phyloP scores from a whole-genome alignment of 2,113 vertebrate genomes.

The Rousettus leschenaultii region DNA sequence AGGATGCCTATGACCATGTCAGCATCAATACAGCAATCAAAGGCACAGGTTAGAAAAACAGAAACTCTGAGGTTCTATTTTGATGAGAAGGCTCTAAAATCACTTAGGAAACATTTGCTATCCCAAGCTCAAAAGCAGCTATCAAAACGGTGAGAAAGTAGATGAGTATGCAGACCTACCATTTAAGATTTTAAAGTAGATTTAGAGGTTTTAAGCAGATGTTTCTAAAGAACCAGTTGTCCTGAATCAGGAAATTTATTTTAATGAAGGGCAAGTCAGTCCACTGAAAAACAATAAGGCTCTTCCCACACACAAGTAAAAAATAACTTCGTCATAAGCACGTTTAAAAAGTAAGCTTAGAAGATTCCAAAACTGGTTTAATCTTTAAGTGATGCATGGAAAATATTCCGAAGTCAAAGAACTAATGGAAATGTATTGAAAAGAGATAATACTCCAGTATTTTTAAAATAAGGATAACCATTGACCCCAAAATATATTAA shows the following conservation, averaged over 20 bases:
- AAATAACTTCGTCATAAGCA: not conserved
- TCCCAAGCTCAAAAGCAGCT: not conserved
- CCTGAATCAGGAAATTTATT: not conserved
- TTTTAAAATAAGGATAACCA: not conserved
- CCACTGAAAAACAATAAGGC: not conserved
- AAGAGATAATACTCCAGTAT: not conserved
- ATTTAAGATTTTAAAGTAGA: not conserved
- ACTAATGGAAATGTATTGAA: not conserved
- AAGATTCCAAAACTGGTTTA: not conserved
- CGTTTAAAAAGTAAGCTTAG: not conserved
- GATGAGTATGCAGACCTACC: not conserved
- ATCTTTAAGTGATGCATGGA: not conserved
- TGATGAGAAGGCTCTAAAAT: not conserved
- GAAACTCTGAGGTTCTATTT: not conserved
- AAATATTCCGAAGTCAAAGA: conserved; percentile 15
- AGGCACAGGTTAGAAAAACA: not conserved
- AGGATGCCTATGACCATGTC: not conserved
- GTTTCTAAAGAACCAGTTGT: not conserved
- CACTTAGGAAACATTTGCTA: not conserved
- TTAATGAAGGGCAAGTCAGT: not conserved
- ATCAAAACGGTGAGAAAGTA: not conserved
- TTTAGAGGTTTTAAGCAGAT: not conserved
- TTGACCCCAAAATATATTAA: not conserved
- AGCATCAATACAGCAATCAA: not conserved
- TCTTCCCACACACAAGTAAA: not conserved